Conservation (phyloP, 2,888 invertebrate genomes). For the Andrena praecox region DNA sequence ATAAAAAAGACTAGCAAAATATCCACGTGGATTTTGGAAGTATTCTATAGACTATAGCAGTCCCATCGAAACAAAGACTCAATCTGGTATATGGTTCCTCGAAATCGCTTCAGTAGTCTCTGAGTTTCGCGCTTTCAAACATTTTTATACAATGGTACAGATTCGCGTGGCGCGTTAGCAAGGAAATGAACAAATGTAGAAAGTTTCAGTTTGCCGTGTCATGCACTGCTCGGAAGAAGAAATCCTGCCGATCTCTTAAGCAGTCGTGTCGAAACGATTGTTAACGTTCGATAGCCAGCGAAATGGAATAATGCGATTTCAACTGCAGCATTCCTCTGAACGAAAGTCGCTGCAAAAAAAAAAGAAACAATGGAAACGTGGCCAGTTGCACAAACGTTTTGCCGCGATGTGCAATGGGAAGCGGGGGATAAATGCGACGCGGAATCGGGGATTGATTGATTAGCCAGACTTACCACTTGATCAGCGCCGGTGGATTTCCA, state of each 20-base stretch:
- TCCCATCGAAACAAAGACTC: too few relatives aligned
- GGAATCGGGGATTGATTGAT: not conserved
- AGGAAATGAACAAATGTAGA: too few relatives aligned
- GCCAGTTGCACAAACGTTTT: slow-evolving; percentile 34
- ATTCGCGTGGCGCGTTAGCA: too few relatives aligned
- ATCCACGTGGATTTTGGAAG: too few relatives aligned
- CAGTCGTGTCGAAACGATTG: not conserved
- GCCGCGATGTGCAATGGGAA: slow-evolving; percentile 8
- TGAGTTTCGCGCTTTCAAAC: too few relatives aligned
- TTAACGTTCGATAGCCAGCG: not conserved
- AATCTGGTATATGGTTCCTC: too few relatives aligned
- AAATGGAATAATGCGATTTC: slow-evolving; percentile 6
- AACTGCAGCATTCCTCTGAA: slow-evolving; percentile 33
- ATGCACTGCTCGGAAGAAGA: too few relatives aligned
- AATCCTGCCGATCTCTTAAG: not conserved
- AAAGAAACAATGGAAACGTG: slow-evolving; percentile 26
- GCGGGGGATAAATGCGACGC: not conserved
- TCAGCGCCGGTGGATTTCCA: slow-evolving; percentile 95
- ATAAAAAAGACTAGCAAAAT: too few relatives aligned
- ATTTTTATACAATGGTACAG: too few relatives aligned
- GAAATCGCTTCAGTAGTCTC: too few relatives aligned
- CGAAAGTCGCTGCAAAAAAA: slow-evolving; percentile 46
- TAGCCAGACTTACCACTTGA: slow-evolving; percentile 90
- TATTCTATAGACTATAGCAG: too few relatives aligned
- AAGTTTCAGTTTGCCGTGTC: too few relatives aligned